phyloP scores from a whole-genome alignment of 2,797 vertebrate species.

The Helostoma temminkii region DNA sequence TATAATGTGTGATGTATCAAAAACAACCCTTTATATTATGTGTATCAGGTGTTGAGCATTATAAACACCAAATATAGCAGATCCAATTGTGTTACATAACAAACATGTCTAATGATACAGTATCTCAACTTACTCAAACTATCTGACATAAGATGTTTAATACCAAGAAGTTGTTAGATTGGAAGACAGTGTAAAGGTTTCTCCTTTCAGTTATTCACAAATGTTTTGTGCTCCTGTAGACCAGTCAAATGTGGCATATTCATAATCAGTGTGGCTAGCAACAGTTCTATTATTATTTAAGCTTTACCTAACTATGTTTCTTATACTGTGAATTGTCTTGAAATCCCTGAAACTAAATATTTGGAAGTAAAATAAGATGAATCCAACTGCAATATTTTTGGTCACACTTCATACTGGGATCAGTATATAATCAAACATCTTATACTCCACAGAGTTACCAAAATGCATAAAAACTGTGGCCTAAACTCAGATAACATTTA shows the following conservation, averaged over 20 bases:
- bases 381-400: not conserved
- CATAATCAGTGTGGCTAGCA: not conserved
- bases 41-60: not conserved
- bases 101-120: not conserved
- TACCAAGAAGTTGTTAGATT: not conserved
- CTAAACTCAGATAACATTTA: slow-evolving; percentile 1
- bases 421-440: not conserved
- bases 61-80: not conserved
- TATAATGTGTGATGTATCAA: slow-evolving; percentile 21
- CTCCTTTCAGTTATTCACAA: too few species aligned
- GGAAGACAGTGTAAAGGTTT: not conserved
- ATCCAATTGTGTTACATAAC: not conserved
- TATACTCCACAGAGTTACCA: not conserved
- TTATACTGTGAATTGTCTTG: too few species aligned
- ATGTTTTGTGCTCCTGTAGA: not conserved
- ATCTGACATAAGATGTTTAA: not conserved
- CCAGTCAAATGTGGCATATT: not conserved
- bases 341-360: too few species aligned
- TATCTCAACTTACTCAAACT: not conserved
- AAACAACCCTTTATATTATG: not conserved
- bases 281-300: not conserved
- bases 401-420: not conserved
- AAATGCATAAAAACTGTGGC: not conserved
- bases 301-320: too few species aligned
- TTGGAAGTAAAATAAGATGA: too few species aligned